These are phyloP conservation scores for Gouania willdenowi DNA, from an alignment of 2,797 vertebrate genomes.

Conservation along the genomic window DNA sequence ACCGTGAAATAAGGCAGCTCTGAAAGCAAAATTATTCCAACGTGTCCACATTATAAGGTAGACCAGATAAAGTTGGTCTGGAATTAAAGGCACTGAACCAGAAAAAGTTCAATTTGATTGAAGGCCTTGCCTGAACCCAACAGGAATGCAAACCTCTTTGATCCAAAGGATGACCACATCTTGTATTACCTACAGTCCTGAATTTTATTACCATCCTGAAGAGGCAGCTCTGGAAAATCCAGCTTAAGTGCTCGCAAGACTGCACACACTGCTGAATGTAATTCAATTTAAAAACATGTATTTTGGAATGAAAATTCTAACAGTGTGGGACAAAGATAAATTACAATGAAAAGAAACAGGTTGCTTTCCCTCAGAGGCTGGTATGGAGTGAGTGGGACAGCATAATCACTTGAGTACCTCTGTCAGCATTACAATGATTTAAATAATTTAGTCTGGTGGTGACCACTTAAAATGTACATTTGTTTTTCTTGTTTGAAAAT, in stretches of 20 bases:
- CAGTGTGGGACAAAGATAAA: neutral
- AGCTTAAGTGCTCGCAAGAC: neutral
- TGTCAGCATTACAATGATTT: no score
- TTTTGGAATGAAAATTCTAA: neutral
- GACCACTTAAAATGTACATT: no score
- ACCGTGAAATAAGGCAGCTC: no score
- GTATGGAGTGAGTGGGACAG: no score
- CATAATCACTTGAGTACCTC: no score
- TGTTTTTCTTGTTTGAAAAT: no score
- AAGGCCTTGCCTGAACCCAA: neutral
- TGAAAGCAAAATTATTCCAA: no score
- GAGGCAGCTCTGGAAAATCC: neutral
- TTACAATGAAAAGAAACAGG: no score
- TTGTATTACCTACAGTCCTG: neutral
- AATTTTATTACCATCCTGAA: neutral
- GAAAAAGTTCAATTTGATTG: neutral
- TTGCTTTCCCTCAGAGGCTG: no score
- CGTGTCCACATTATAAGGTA: no score
- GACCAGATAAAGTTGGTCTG: no score
- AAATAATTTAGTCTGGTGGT: no score
- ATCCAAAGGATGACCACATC: neutral
- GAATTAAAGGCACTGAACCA: conserved; percentile 1
- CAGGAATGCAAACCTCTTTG: neutral
- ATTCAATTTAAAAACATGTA: neutral
- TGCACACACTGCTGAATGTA: neutral